phyloP scores from a whole-genome alignment of 2,797 vertebrate species.

The Okamejei kenojei region DNA sequence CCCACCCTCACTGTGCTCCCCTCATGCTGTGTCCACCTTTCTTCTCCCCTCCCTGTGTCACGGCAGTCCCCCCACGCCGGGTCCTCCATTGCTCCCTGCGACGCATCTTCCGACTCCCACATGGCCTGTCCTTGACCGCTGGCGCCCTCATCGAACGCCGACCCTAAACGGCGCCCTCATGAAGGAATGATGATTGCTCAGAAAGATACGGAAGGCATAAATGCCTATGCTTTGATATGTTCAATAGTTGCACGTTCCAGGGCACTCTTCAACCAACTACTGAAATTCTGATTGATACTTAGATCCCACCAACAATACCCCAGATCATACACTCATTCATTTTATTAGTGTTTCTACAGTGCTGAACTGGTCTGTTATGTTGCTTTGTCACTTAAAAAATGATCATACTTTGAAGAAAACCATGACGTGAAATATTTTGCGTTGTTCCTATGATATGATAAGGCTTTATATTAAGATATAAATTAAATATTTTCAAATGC shows the following conservation, averaged over 20 bases:
- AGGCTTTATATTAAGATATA: not conserved
- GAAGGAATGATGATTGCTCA: not conserved
- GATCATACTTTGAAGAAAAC: not conserved
- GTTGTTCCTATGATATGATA: not conserved
- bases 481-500: not conserved
- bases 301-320: not conserved
- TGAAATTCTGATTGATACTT: not conserved
- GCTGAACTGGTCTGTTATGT: not conserved
- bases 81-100: no score
- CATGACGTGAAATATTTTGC: not conserved
- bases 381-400: not conserved
- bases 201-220: not conserved
- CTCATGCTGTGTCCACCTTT: no score
- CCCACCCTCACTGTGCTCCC: no score
- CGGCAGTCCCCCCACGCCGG: no score
- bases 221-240: no score
- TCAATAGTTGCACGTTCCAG: not conserved
- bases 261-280: not conserved
- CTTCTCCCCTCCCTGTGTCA: no score
- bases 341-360: not conserved
- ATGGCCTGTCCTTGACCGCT: no score
- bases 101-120: no score
- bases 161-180: no score
- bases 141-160: no score
- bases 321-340: not conserved